A percentile compares a stretch with the other conserved stretches of the same genome.
phyloP scores from a whole-genome alignment of 2,797 vertebrate species.

The Sebastes steindachneri region DNA sequence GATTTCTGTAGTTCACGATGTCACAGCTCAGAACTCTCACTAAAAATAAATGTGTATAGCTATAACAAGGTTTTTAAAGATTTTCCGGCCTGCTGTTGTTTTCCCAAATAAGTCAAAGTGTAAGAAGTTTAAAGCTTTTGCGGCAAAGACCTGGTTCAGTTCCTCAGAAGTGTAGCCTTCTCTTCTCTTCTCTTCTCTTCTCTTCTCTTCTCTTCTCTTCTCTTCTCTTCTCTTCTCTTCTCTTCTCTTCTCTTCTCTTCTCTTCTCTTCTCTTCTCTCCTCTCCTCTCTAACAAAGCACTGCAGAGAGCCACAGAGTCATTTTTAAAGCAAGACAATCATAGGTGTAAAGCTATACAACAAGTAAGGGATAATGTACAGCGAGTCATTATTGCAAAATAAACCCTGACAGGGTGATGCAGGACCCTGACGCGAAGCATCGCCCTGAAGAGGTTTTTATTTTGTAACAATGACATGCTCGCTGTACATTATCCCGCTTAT shows the following conservation, averaged over 20 bases:
- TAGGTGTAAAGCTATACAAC: not conserved
- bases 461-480: no score
- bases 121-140: not conserved
- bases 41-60: not conserved
- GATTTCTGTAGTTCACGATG: not conserved
- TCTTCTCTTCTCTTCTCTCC: no score
- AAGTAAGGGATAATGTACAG: not conserved
- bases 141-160: not conserved
- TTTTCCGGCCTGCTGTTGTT: not conserved
- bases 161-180: not conserved
- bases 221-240: no score
- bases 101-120: not conserved
- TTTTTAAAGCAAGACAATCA: not conserved
- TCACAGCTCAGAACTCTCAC: not conserved
- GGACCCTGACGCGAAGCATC: no score
- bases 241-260: not conserved
- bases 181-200: no score
- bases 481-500: no score
- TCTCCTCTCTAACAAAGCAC: not conserved
- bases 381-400: no score
- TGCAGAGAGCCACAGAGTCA: not conserved
- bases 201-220: no score
- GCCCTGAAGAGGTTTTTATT: no score
- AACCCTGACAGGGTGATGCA: no score
- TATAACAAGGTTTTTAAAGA: not conserved